Base-by-base conservation (phyloP, 2,888 invertebrate genomes). In the Drosophila nr. medialis region DNA sequence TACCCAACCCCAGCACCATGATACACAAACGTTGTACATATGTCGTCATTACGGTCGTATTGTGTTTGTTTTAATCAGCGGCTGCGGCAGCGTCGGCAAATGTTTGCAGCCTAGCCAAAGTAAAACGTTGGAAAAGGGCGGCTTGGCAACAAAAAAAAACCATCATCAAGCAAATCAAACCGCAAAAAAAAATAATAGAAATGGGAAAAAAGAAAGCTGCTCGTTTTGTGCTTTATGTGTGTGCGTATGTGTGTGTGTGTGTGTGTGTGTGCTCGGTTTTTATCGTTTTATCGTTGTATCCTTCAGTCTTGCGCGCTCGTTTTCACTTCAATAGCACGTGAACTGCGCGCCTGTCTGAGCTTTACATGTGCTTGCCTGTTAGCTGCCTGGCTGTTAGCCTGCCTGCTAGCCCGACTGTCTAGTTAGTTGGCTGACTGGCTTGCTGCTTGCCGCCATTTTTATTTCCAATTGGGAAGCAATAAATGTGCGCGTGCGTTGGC, bases 51-150 rank as follows among this genome's bases (percentile, higher is more conserved):
- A 87, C 83, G 83, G 72, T 72, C 80, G 89, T 85, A 87, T 87
- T 87, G 89, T 87, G 87, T 87, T 87, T 87, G 89, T 87, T 89
- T 87, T 87, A 87, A 87, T 87, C 86, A 87, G 87, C 77, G 86
- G 76, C 83, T 73, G 75, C 66, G 80, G 75, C 81, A 75, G 70
- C 76, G 72, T 59, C 45, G 24, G 45, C 62, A 81, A 86, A 81
- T 83, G 86, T 88, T 86, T 88, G 88, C 75, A 67, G 72, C 81
- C 54, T 53, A 66, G 69, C 64, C 51, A 49, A 69, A 58, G 60
- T 50, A 45, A 61, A 65, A 63, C 38, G 42, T 32, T n/a, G 55
- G 30, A 30, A 68, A 61, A 29, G 53, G 54, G 34, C 42, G 63
- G 50, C 64, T 29, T 11, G n/a, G 48, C n/a, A 59, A 48, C 34